Evolutionary conservation across 2,797 vertebrate genomes (phyloP), one percentile per base, ranked within the genome.

Genomic region (Trematomus bernacchii): DNA sequence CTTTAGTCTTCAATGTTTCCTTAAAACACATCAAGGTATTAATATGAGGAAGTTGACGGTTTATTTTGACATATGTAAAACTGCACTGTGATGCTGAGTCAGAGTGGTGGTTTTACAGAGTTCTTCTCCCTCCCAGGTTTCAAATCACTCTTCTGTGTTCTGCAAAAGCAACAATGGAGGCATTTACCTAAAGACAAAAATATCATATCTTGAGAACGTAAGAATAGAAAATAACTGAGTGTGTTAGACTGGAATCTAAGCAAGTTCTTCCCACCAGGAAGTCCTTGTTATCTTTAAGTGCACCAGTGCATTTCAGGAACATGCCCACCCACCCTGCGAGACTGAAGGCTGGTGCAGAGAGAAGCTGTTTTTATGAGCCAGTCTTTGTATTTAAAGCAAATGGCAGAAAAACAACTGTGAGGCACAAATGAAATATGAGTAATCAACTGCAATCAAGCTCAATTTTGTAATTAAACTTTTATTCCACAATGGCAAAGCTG

Each of bases 311-410:
- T 93, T 88, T 80, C 72, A 82, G 73, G 76, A 88, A 80, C 85
- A 82, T 84, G 85, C 82, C 91, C 88, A 88, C 88, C 90, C 90
- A 94, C 79, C 78, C 76, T 80, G 85, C 83, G 59, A 73, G 77
- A 80, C 60, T 83, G 54, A 69, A 63, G 77, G 65, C 66, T 73
- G 68, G 67, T 76, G 19, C 71, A 62, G 65, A 77, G 54, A 76
- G 50, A 74, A 82, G 66, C 66, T 67, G 46, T 57, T 70, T 88
- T 88, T 85, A 80, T 71, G 67, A 83, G 73, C 65, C 67, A 66
- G 71, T 42, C 76, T 77, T 79, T 71, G 57, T 44, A 47, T 37
- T 37, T 37, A 37, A 37, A 37, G 8, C 8, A 37, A 37, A 37
- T 9, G 33, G 33, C 33, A 37, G 33, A 9, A 37, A 9, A 80